Evolutionary conservation across 2,888 invertebrate species (phyloP).

Genomic region (Andrena haemorrhoa): DNA sequence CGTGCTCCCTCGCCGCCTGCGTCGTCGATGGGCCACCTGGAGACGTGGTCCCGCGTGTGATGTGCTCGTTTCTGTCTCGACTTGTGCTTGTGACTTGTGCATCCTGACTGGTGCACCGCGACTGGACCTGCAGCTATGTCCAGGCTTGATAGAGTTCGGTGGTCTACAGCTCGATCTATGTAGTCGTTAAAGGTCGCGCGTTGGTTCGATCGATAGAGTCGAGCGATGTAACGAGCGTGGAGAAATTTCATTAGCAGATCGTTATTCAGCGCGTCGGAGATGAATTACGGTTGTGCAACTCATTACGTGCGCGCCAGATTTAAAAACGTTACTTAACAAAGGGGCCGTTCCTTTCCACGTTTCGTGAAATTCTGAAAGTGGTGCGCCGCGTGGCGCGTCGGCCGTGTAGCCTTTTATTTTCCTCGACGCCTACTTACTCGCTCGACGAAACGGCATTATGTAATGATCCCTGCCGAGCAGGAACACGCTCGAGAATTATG

Average conservation of each 20-base stretch:
- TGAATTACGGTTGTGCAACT: constrained; percentile 5
- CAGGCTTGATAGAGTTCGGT: background rate
- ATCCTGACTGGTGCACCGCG: constrained; percentile 46
- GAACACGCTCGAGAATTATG: constrained; percentile 44
- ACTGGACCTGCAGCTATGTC: constrained; percentile 24
- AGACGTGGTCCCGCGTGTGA: constrained; percentile 60
- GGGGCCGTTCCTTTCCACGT: background rate
- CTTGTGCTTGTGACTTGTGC: constrained; percentile 58
- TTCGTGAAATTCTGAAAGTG: constrained; percentile 40
- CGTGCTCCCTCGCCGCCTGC: background rate
- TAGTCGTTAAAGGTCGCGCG: background rate
- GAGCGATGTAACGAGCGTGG: background rate
- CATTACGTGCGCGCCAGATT: background rate
- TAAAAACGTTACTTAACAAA: background rate
- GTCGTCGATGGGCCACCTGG: background rate
- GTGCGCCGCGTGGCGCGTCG: background rate
- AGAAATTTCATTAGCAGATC: background rate
- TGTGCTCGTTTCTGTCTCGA: constrained; percentile 56
- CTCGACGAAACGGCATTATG: constrained; percentile 53
- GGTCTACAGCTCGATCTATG: background rate
- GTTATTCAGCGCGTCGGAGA: too few relatives aligned
- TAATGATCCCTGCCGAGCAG: constrained; percentile 55
- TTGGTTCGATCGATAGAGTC: background rate
- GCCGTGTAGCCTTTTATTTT: constrained; percentile 2
- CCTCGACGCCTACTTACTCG: constrained; percentile 20